Base-by-base conservation (phyloP, 2,888 invertebrate species). In the Eremobia ochroleuca region DNA sequence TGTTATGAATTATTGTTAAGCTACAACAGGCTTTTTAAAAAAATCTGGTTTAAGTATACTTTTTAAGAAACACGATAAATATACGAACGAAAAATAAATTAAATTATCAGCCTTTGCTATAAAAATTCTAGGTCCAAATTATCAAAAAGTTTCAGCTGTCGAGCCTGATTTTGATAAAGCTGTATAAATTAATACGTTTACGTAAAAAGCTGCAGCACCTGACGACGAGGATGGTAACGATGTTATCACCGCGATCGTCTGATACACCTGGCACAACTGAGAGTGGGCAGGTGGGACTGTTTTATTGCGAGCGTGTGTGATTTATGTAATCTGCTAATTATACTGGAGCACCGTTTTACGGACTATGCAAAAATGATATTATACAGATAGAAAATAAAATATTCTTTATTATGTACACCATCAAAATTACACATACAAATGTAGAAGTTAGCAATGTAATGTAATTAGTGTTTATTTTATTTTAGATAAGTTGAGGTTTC, bases 241-340 rank as follows among this genome's bases (percentile, higher is more conserved):
- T 76, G 66, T 74, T 84, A 85, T 85, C 85, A 76, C 37, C 49
- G 31, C 11, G 11, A 15, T 62, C 69, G 61, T 66, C 13, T 1
- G 49, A 8, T 11, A 28, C 81, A 82, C 82, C 82, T 85, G 82
- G 58, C 31, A 69, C 76, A 76, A 81, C 80, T 87, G 80, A 76
- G 75, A 73, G 73, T 76, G 52, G 28, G 76, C 79, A 87, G 85
- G 72, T 79, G 85, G 25, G 34, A 55, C 37, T 55, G n/a, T 31
- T 65, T 81, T 69, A 76, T 55, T 71, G 59, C 71, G 9, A 59
- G 64, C 59, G 5, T n/a, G 13, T 28, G 59, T 67, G 62, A 83
- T 83, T 72, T 74, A 78, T 64, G 40, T 58, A 40, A 68, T 34
- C 67, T 76, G 49, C 40, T 81, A 55, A 85, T 71, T 66, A 69